Conservation (phyloP, 2,797 vertebrate genomes). For the Scarus forsteni region DNA sequence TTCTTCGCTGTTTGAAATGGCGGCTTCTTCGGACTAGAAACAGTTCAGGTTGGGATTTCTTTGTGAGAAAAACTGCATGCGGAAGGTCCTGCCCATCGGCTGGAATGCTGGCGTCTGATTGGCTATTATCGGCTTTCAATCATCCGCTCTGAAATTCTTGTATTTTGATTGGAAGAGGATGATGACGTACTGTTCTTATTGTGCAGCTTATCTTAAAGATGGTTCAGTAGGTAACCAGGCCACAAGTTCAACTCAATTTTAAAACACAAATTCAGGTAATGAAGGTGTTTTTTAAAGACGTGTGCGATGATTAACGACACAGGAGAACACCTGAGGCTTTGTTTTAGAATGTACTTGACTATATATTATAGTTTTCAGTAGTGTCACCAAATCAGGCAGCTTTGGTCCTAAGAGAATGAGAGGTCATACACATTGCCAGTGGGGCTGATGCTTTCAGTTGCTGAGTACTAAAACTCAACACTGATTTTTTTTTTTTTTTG, state of each 20-base stretch:
- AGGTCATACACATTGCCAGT: too few relatives aligned
- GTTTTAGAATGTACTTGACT: too few relatives aligned
- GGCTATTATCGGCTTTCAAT: slow-evolving; percentile 28
- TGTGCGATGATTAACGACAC: too few relatives aligned
- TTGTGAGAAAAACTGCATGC: slow-evolving; percentile 40
- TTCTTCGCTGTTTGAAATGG: slow-evolving; percentile 74
- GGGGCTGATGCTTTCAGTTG: too few relatives aligned
- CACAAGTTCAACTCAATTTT: slow-evolving; percentile 28
- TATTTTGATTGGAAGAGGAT: slow-evolving; percentile 57
- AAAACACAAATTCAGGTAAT: not conserved
- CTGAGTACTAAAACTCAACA: too few relatives aligned
- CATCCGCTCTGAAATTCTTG: not conserved
- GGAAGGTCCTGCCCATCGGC: slow-evolving; percentile 48
- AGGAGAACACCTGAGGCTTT: too few relatives aligned
- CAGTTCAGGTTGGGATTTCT: slow-evolving; percentile 57
- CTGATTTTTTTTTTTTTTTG: too few relatives aligned
- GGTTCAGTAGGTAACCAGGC: slow-evolving; percentile 29
- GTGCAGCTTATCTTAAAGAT: not conserved
- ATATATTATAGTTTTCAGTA: too few relatives aligned
- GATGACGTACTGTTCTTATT: slow-evolving; percentile 1
- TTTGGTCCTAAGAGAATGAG: too few relatives aligned
- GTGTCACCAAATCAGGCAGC: too few relatives aligned
- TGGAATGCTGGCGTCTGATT: slow-evolving; percentile 42
- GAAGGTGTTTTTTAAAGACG: too few relatives aligned
- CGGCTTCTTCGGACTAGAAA: slow-evolving; percentile 59